Evolutionary conservation across 2,797 vertebrate species (phyloP), one percentile per base, ranked within the genome.

Genomic region (Ispidina lecontei): DNA sequence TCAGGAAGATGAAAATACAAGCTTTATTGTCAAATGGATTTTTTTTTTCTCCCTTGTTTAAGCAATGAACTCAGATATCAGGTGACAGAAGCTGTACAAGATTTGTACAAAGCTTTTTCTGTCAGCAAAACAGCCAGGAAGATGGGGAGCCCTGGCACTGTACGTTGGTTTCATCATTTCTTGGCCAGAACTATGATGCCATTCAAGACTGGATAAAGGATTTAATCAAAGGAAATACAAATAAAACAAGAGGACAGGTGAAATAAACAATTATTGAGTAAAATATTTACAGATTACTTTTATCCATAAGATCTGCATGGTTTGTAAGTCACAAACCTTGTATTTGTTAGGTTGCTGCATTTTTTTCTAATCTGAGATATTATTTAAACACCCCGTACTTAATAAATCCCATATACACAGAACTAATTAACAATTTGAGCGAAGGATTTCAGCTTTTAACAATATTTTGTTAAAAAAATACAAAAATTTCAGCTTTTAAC

Each of bases 11-110:
- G 51, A 82, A 95, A 71, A 90, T 74, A 71, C 25, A 89, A 81
- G 68, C 26, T 92, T 96, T 94, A 82, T 88, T 19, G 4, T 89
- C 86, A 80, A 71, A 44, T 10, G 23, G 20, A 37, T 62, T 15
- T 18, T 46, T 77, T 91, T 78, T 78, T 89, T 68, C 33, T 84
- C 31, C 41, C 67, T 96, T 93, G 35, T 74, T 97, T 91, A 86
- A 56, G 52, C 62, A 93, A 47, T 65, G 83, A 93, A 95, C 62
- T 68, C 37, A 28, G 64, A 62, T 77, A 81, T 77, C 70, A 73
- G 56, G 44, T 94, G 86, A 91, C 74, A 86, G 81, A 75, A 96
- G 44, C 77, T 84, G 22, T 81, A 35, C 19, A 20, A 84, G 43
- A 56, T 58, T 70, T 70, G 39, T 87, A 79, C 21, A 88, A 90